Evolutionary conservation across 2,797 vertebrate genomes (phyloP).

Genomic region (Brachyrhaphis roseni): DNA sequence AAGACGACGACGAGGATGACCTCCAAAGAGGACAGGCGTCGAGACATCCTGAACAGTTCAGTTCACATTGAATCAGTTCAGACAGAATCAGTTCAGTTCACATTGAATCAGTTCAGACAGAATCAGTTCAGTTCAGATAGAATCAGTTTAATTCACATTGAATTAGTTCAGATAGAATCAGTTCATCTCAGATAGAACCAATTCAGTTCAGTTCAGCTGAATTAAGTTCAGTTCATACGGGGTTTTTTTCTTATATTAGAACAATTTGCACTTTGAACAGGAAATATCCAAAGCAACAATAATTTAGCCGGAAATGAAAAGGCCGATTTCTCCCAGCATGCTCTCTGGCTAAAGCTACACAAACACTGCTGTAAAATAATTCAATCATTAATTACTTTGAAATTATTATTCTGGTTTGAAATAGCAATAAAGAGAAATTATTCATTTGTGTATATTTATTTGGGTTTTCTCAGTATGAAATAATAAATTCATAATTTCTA

Average conservation of each 20-base stretch:
- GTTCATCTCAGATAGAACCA: no score
- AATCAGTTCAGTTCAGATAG: no score
- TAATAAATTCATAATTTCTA: not conserved
- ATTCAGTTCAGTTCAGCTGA: not conserved
- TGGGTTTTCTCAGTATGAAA: not conserved
- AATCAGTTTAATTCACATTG: no score
- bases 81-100: no score
- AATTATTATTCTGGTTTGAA: not conserved
- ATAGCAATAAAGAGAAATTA: not conserved
- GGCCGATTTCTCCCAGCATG: not conserved
- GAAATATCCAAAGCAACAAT: not conserved
- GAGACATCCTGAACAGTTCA: conserved; percentile 31
- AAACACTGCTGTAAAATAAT: not conserved
- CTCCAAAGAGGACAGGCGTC: conserved; percentile 60
- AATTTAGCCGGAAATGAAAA: not conserved
- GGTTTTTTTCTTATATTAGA: not conserved
- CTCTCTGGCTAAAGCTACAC: not conserved
- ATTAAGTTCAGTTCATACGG: not conserved
- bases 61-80: no score
- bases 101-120: no score
- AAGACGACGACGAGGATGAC: conserved; percentile 45
- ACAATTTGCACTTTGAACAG: not conserved
- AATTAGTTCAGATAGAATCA: no score
- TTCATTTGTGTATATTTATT: not conserved
- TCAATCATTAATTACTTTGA: not conserved